Evolutionary conservation across 2,797 vertebrate species (phyloP), one percentile per base, ranked within the genome.

Genomic region (Pseudopleuronectes americanus): DNA sequence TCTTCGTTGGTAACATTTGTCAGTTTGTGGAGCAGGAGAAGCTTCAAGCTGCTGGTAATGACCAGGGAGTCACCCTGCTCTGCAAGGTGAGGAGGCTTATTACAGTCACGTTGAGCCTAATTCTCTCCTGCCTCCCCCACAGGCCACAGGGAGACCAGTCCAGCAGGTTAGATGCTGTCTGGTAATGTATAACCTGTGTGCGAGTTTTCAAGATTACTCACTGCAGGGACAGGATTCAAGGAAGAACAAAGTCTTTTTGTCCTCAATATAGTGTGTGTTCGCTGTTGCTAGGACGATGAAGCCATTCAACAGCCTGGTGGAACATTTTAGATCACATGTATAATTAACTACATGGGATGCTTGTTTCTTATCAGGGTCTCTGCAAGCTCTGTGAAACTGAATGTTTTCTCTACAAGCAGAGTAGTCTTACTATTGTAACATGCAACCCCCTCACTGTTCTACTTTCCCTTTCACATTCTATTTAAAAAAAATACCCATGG

Each of bases 31-130:
- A 54, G 38, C 73, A 72, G 4, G 14, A 36, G 21, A 69, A 53
- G 55, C 52, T 80, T 74, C 53, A 60, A 62, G 33, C 56, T 62
- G 54, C 43, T 56, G 13, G 19, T 48, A 38, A 65, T 53, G 33
- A 82, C 17, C 55, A 62, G 33, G 6, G 33, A 64, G 64, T 64
- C 45, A 62, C 45, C 22, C 51, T 63, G 57, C 57, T 47, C 14
- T 58, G 75, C 66, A 63, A 54, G 45, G 58, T 43, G 41, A 74
- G 17, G 31, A 71, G 58, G 73, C 68, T 86, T 82, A 81, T n/a
- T 45, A 23, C 24, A 45, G 4, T 83, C 76, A 76, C 33, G 4
- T 64, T 68, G 53, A 19, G 61, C 36, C 65, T 68, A 75, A 80
- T 79, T 79, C 70, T 74, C 47, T 26, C 9, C 58, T 26, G 4